phyloP scores from a whole-genome alignment of 1,140 invertebrate species.

The Eciton burchellii region DNA sequence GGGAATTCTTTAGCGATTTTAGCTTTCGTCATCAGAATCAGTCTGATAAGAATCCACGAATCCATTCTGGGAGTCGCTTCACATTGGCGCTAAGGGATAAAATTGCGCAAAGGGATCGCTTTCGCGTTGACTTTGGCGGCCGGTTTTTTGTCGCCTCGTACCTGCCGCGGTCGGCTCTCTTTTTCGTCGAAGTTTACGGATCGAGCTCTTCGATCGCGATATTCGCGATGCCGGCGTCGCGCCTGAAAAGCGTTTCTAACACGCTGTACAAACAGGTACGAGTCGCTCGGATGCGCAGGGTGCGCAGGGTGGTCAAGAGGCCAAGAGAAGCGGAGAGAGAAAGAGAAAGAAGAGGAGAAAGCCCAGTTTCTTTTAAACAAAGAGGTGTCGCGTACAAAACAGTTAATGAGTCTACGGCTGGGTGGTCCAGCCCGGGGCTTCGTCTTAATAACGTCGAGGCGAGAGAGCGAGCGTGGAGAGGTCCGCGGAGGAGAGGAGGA shows the following conservation, averaged over 20 bases:
- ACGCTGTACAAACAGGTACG: slow-evolving; percentile 72
- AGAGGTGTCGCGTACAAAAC: slow-evolving; percentile 84
- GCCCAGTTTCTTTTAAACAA: slow-evolving; percentile 79
- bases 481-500: slow-evolving; percentile 61
- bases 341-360: slow-evolving; percentile 42
- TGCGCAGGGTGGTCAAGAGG: slow-evolving; percentile 46
- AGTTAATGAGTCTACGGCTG: slow-evolving; percentile 84
- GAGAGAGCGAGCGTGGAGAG: slow-evolving; percentile 76
- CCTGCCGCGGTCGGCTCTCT: slow-evolving; percentile 18
- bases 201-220: slow-evolving; percentile 57
- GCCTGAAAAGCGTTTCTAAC: slow-evolving; percentile 60
- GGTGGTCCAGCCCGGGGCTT: slow-evolving; percentile 83
- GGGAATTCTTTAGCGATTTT: too few relatives aligned
- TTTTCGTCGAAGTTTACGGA: slow-evolving; percentile 17
- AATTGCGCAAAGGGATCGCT: slow-evolving; percentile 10
- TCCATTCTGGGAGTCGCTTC: neutral
- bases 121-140: slow-evolving; percentile 47
- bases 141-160: slow-evolving; percentile 41
- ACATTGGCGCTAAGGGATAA: neutral
- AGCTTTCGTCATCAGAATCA: slow-evolving; percentile 18
- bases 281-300: slow-evolving; percentile 33
- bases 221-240: slow-evolving; percentile 30
- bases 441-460: slow-evolving; percentile 83
- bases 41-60: slow-evolving; percentile 1
- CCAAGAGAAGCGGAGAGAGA: slow-evolving; percentile 40